phyloP scores from a whole-genome alignment of 1,140 invertebrate species.

The Drosophila bocki region DNA sequence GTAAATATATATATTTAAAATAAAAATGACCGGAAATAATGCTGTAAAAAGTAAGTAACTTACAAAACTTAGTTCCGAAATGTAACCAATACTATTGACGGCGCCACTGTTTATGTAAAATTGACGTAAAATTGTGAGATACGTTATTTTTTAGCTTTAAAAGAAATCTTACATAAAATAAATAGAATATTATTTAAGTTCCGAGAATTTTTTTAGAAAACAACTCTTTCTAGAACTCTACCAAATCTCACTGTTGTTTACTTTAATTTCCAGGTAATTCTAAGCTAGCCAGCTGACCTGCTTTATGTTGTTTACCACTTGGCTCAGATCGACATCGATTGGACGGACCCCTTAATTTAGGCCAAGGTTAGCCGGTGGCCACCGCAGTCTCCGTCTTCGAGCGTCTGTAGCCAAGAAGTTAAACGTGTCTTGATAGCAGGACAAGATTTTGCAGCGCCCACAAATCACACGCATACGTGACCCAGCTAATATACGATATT shows the following conservation, averaged over 20 bases:
- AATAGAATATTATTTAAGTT: background rate
- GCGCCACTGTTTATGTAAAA: constrained; percentile 2
- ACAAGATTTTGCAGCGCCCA: constrained; percentile 59
- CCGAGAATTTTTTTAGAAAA: background rate
- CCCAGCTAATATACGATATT: constrained; percentile 41
- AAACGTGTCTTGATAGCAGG: constrained; percentile 62
- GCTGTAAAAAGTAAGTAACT: background rate
- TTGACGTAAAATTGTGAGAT: background rate
- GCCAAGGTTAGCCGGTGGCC: constrained; percentile 66
- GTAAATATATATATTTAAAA: background rate
- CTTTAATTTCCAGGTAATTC: background rate
- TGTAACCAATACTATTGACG: background rate
- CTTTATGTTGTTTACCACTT: constrained; percentile 19
- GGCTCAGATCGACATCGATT: constrained; percentile 8
- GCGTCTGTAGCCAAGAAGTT: constrained; percentile 42
- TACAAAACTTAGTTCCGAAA: background rate
- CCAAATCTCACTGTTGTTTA: background rate
- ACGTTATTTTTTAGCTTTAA: too few species aligned
- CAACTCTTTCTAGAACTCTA: background rate
- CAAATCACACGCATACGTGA: constrained; percentile 76
- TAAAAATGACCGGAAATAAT: background rate
- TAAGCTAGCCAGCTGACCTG: background rate
- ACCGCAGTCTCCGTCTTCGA: constrained; percentile 19
- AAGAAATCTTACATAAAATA: background rate
- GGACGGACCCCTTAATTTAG: constrained; percentile 46